Conservation (phyloP, 2,888 invertebrate species). For the Craniophora ligustri region DNA sequence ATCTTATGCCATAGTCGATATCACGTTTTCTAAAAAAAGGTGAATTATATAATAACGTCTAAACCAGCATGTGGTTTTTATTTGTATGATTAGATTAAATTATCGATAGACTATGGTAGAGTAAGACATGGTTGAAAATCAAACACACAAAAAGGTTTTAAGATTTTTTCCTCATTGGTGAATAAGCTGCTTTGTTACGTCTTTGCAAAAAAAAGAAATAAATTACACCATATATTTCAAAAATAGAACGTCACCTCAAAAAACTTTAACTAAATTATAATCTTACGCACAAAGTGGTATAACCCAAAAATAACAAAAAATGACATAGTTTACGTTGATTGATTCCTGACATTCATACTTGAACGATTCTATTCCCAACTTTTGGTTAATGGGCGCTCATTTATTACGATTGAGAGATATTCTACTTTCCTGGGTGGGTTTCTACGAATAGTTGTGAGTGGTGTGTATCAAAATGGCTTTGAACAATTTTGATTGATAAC, state of each 20-base stretch:
- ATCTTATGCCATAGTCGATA: no score
- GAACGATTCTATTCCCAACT: conserved; percentile 32
- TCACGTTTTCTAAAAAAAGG: no score
- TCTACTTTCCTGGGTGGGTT: conserved; percentile 58
- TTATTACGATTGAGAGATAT: conserved; percentile 57
- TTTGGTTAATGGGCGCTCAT: conserved; percentile 62
- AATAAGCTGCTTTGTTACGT: neutral
- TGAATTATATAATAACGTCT: no score
- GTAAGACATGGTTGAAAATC: neutral
- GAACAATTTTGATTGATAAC: conserved; percentile 15
- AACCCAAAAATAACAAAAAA: conserved; percentile 26
- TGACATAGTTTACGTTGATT: conserved; percentile 43
- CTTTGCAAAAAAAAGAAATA: neutral
- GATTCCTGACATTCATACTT: conserved; percentile 54
- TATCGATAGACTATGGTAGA: neutral
- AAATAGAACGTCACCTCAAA: conserved; percentile 23
- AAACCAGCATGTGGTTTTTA: no score
- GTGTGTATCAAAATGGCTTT: neutral
- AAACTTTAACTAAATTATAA: conserved; percentile 24
- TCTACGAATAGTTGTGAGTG: conserved; percentile 53
- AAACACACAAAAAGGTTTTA: neutral
- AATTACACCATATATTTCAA: conserved; percentile 17
- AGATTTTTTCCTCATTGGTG: no score
- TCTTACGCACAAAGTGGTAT: conserved; percentile 24
- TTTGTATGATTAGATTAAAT: no score